A percentile compares a stretch with the other conserved stretches of the same genome.
phyloP scores from a whole-genome alignment of 2,113 vertebrate species.

The Hystrix brachyura region DNA sequence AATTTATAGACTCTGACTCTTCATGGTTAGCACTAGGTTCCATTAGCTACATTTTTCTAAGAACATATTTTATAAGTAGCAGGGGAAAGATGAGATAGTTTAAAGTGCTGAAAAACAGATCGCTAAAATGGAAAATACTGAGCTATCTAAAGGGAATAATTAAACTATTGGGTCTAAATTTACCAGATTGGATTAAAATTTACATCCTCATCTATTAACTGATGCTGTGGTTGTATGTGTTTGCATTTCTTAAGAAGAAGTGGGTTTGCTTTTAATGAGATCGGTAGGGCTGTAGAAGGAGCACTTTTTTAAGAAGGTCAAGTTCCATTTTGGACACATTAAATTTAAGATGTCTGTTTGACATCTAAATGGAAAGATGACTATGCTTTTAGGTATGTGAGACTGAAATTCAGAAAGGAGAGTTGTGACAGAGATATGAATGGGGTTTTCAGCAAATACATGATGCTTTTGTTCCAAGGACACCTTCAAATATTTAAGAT shows the following conservation, averaged over 20 bases:
- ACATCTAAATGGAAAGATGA: neutral
- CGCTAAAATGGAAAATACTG: neutral
- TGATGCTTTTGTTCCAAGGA: neutral
- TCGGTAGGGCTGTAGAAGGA: neutral
- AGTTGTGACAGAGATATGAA: neutral
- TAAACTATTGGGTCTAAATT: neutral
- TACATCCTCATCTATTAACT: neutral
- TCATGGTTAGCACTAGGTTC: neutral
- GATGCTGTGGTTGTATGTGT: neutral
- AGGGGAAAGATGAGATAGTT: neutral
- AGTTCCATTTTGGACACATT: neutral
- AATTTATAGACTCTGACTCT: neutral
- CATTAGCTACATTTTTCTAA: neutral
- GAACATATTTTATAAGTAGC: neutral
- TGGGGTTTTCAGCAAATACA: neutral
- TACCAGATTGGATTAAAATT: neutral
- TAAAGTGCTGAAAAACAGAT: neutral
- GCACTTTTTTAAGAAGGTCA: neutral
- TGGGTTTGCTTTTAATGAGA: neutral
- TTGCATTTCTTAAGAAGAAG: neutral
- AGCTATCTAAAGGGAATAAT: neutral
- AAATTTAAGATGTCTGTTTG: neutral
- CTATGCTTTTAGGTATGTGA: neutral
- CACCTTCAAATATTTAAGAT: neutral
- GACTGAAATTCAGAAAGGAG: neutral